These are phyloP conservation scores for Diorhabda elongata DNA, from an alignment of 1,140 invertebrate species.

Conservation along the genomic window DNA sequence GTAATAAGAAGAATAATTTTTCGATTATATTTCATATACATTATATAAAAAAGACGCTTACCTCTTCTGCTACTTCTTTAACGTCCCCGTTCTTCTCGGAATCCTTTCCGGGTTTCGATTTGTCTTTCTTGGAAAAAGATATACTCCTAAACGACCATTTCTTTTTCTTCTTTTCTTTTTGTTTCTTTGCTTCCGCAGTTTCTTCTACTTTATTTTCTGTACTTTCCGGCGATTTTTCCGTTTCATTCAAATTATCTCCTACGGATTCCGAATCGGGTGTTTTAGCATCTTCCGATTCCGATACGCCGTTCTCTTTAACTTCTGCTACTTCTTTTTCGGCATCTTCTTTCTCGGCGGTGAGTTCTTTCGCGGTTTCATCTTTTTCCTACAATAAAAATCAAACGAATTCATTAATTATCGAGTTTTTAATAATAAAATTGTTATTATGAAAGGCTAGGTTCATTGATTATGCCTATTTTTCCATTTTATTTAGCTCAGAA, in stretches of 20 bases:
- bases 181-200: slow-evolving; percentile 65
- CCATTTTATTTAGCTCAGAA: no score
- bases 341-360: slow-evolving; percentile 64
- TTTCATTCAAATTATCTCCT: slow-evolving; percentile 55
- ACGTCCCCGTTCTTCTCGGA: slow-evolving; percentile 49
- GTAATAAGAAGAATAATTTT: not conserved
- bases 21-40: not conserved
- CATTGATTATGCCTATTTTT: no score
- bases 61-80: slow-evolving; percentile 45
- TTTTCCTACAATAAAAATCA: slow-evolving; percentile 53
- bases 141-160: slow-evolving; percentile 82
- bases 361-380: slow-evolving; percentile 59
- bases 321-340: slow-evolving; percentile 60
- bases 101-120: slow-evolving; percentile 70
- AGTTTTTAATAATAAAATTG: no score
- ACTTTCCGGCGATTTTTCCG: slow-evolving; percentile 51
- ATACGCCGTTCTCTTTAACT: slow-evolving; percentile 39
- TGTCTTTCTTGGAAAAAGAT: slow-evolving; percentile 80
- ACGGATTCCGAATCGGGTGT: slow-evolving; percentile 48
- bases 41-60: slow-evolving; percentile 25
- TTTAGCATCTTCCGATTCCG: slow-evolving; percentile 46
- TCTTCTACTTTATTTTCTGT: slow-evolving; percentile 55
- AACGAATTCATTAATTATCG: no score
- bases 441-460: no score
- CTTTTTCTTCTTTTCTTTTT: slow-evolving; percentile 79